Base-by-base conservation (phyloP, 2,888 invertebrate species). In the Cyclophora punctaria region DNA sequence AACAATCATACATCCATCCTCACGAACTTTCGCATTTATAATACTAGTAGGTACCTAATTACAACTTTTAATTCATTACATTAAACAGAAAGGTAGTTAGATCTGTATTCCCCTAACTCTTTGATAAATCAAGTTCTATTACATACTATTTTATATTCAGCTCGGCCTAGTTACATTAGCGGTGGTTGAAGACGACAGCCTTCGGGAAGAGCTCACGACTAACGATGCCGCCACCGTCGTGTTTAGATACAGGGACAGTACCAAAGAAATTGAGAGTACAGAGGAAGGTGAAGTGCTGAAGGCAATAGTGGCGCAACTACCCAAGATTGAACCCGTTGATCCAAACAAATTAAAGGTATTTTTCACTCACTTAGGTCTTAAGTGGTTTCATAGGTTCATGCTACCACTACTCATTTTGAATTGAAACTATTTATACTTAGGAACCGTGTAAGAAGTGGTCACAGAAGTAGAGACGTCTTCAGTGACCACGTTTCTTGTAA, bases 331-430 rank as follows among this genome's bases (percentile, higher is more conserved):
- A 46, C 49, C 64, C 20, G 69, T 88, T 53, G 74, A 66, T 35
- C 75, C 80, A 0, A 73, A 75, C 0, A 70, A 72, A 51, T 63
- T 87, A 5, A 80, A 79, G 80, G 87, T 86, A 66, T 41, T 48
- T 50, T 4, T 20, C 20, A 20, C 20, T 20, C 20, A 20, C 20
- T 20, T 20, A 20, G 1, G 20, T 20, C 2, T 20, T 20, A 20
- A 20, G 20, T 20, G 20, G 20, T 20, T 20, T 20, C 20, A 1
- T 20, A 20, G 20, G 20, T 20, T 20, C 2, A 1, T 1, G 20
- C 20, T 1, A 20, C 20, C 20, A 20, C 20, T 20, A 20, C 20
- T 20, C 2, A 20, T 20, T 20, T 1, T 20, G 20, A 20, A 20
- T 20, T 20, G 20, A 20, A 20, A 20, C 20, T 20, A 20, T 20